Evolutionary conservation across 2,888 invertebrate species (phyloP).

Genomic region (Pristionchus entomophagus): DNA sequence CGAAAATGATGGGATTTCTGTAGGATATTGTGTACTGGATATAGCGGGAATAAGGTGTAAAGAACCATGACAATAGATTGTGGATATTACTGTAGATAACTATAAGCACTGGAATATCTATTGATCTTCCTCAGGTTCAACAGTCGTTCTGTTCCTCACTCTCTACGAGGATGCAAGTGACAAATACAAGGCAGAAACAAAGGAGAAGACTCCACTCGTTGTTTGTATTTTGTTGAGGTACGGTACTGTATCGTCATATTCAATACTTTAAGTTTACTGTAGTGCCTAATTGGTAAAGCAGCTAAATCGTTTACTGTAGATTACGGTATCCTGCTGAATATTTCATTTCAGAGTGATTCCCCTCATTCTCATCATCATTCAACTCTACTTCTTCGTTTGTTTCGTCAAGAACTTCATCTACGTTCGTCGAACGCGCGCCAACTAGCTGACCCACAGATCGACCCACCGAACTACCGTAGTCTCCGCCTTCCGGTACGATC

Average conservation of each 20-base stretch:
- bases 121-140: neutral
- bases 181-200: neutral
- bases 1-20: too few species aligned
- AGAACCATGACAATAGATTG: too few species aligned
- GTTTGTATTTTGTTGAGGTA: constrained; percentile 10
- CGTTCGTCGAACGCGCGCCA: neutral
- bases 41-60: too few species aligned
- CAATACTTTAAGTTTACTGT: too few species aligned
- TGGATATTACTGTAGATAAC: neutral
- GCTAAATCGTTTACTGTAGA: too few species aligned
- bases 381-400: constrained; percentile 40
- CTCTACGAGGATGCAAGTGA: constrained; percentile 28
- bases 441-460: constrained; percentile 21
- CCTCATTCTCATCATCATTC: constrained; percentile 34
- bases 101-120: neutral
- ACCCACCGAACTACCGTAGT: constrained; percentile 19
- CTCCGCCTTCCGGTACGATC: neutral
- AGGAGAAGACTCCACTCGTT: neutral
- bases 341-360: constrained; percentile 24
- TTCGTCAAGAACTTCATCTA: constrained; percentile 26
- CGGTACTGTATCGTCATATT: neutral
- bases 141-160: constrained; percentile 30
- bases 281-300: neutral
- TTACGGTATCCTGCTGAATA: neutral
- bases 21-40: too few species aligned